Conservation (phyloP, 2,797 vertebrate species). For the Mus spretus region DNA sequence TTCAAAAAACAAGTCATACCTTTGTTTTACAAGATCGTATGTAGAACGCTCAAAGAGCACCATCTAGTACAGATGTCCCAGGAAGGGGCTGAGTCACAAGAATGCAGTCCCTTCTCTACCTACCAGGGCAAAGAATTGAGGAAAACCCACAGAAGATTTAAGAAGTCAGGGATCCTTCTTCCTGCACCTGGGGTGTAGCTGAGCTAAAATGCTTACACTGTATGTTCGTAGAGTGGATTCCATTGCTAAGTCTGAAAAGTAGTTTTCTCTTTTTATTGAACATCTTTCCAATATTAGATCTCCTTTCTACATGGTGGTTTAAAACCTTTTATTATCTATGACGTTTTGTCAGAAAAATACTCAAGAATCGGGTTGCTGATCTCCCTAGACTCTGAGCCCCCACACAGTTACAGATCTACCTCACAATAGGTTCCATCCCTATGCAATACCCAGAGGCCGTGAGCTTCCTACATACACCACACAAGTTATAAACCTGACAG, state of each 20-base stretch:
- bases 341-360: neutral
- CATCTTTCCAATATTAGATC: neutral
- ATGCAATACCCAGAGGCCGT: neutral
- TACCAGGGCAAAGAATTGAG: neutral
- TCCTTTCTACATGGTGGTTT: neutral
- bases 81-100: fast-evolving
- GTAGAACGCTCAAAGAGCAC: neutral
- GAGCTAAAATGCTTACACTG: neutral
- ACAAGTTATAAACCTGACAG: neutral
- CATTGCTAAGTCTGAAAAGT: neutral
- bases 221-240: too few species aligned
- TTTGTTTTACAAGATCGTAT: neutral
- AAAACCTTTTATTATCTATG: neutral
- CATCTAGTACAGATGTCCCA: neutral
- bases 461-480: neutral
- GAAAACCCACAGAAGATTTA: neutral
- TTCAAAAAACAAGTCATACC: neutral
- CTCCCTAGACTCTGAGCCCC: neutral
- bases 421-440: neutral
- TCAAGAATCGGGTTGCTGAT: neutral
- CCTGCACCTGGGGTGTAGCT: neutral
- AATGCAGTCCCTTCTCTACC: neutral
- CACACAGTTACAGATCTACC: neutral
- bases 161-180: neutral
- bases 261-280: neutral